Conservation (phyloP, 1,140 invertebrate species). For the Brachionus asplanchnoidis region DNA sequence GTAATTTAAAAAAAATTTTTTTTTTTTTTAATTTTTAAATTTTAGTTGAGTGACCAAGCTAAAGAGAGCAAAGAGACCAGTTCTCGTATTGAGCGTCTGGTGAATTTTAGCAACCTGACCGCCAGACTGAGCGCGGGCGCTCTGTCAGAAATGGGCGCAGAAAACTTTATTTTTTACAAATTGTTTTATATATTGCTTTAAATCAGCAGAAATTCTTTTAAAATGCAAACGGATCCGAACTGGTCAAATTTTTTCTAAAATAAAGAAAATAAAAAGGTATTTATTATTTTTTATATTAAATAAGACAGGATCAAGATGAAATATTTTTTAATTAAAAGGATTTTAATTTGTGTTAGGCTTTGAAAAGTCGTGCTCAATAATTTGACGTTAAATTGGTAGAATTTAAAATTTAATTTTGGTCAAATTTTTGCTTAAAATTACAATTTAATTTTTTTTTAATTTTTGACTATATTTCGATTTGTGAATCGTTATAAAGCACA, state of each 20-base stretch:
- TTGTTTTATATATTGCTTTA: constrained; percentile 47
- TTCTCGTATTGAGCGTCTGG: constrained; percentile 74
- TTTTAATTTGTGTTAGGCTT: too few relatives aligned
- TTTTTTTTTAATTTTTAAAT: background rate
- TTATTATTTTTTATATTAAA: too few relatives aligned
- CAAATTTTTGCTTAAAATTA: too few relatives aligned
- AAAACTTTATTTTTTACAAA: constrained; percentile 46
- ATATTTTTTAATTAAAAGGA: too few relatives aligned
- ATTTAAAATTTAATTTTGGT: too few relatives aligned
- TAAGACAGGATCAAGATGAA: too few relatives aligned
- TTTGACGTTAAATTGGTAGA: too few relatives aligned
- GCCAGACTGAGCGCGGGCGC: constrained; percentile 86
- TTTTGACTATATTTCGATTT: too few relatives aligned
- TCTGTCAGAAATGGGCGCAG: constrained; percentile 78
- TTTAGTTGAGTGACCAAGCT: constrained; percentile 8
- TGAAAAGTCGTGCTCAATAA: too few relatives aligned
- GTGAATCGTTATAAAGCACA: too few relatives aligned
- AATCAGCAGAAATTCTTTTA: constrained; percentile 75
- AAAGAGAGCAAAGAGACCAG: constrained; percentile 68
- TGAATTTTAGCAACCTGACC: constrained; percentile 82
- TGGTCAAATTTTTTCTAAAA: constrained; percentile 98
- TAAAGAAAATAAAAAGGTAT: constrained; percentile 47
- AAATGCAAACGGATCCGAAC: constrained; percentile 99
- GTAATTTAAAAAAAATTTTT: background rate
- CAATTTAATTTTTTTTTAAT: too few relatives aligned